A percentile compares a stretch with the other conserved stretches of the same genome.
Conservation (phyloP, 2,888 invertebrate genomes). For the Zelleria hepariella region DNA sequence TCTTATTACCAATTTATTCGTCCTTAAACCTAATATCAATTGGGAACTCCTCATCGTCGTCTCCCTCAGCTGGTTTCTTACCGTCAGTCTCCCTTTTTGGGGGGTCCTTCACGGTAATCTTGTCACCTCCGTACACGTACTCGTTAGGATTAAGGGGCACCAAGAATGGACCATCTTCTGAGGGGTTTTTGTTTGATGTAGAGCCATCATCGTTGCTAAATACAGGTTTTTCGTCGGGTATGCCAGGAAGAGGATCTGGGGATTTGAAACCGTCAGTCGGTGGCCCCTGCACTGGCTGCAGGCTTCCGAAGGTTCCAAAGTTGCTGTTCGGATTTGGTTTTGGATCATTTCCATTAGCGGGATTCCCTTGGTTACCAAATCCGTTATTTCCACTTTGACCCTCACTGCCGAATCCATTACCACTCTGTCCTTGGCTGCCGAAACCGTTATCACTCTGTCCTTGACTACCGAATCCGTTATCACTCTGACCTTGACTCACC, state of each 20-base stretch:
- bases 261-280: background rate
- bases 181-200: slow-evolving; percentile 30
- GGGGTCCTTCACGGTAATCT: slow-evolving; percentile 34
- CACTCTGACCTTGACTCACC: slow-evolving; percentile 2
- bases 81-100: slow-evolving; percentile 42
- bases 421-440: background rate
- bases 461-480: slow-evolving; percentile 5
- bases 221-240: background rate
- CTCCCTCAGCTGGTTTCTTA: slow-evolving; percentile 23
- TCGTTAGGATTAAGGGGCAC: slow-evolving; percentile 44
- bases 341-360: background rate
- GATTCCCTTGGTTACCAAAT: background rate
- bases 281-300: background rate
- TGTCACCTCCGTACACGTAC: slow-evolving; percentile 35
- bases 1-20: slow-evolving; percentile 15
- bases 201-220: background rate
- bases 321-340: background rate
- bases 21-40: slow-evolving; percentile 49
- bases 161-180: slow-evolving; percentile 35
- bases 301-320: background rate
- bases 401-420: background rate
- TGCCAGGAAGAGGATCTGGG: background rate
- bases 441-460: slow-evolving; percentile 12
- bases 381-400: background rate
- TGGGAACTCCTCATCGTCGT: slow-evolving; percentile 34